These are phyloP conservation scores for Sminthurinus aureus DNA, from an alignment of 2,888 invertebrate genomes.

Conservation along the genomic window DNA sequence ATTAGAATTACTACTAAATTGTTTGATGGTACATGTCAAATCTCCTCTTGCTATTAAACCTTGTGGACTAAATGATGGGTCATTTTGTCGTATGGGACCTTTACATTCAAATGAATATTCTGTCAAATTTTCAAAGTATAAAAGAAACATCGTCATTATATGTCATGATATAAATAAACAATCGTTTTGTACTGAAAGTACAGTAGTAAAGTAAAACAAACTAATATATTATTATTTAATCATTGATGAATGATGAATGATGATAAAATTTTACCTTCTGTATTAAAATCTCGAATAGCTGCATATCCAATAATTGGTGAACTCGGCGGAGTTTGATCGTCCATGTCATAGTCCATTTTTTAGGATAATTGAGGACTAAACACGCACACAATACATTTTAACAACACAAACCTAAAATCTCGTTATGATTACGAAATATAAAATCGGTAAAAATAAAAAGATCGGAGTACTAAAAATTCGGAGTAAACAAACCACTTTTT, in stretches of 20 bases:
- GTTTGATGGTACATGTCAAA: constrained; percentile 44
- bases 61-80: constrained; percentile 49
- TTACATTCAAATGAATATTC: constrained; percentile 53
- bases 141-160: background rate
- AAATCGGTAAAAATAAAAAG: no score
- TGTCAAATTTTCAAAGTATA: background rate
- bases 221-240: background rate
- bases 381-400: no score
- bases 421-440: no score
- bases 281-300: constrained; percentile 1
- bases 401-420: no score
- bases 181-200: background rate
- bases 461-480: no score
- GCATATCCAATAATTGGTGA: constrained; percentile 54
- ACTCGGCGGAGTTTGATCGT: constrained; percentile 54
- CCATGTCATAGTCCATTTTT: constrained; percentile 50
- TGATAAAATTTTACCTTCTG: constrained; percentile 20
- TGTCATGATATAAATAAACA: background rate
- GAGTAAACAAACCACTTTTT: no score
- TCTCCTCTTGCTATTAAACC: constrained; percentile 47
- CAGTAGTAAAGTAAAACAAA: background rate
- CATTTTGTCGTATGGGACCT: constrained; percentile 45
- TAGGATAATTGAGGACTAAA: no score
- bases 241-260: no score
- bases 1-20: constrained; percentile 34